Evolutionary conservation across 2,797 vertebrate genomes (phyloP).

Genomic region (Anas capensis): DNA sequence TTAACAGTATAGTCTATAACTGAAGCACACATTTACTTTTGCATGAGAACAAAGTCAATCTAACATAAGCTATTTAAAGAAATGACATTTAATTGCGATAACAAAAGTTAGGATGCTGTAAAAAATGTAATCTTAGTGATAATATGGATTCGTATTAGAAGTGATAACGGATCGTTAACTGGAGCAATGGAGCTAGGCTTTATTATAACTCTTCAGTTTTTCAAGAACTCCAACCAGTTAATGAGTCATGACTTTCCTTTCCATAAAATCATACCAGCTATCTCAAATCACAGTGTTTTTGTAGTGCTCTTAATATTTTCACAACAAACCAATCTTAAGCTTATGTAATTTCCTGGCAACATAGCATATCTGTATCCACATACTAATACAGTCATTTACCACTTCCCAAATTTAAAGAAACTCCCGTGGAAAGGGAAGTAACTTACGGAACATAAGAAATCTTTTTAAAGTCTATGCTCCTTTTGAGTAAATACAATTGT

Average conservation of each 20-base stretch:
- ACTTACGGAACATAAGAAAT: not conserved
- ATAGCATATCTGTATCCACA: not conserved
- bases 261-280: slow-evolving; percentile 37
- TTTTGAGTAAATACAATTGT: not conserved
- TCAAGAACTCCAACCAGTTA: slow-evolving; percentile 9
- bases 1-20: not conserved
- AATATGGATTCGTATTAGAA: not conserved
- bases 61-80: not conserved
- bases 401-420: slow-evolving; percentile 4
- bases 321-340: slow-evolving; percentile 12
- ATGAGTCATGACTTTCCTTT: slow-evolving; percentile 42
- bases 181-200: not conserved
- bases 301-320: slow-evolving; percentile 15
- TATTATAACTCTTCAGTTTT: not conserved
- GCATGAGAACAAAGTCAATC: not conserved
- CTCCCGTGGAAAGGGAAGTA: not conserved
- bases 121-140: not conserved
- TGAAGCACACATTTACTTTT: not conserved
- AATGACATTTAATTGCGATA: not conserved
- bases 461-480: not conserved
- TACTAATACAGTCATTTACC: slow-evolving; percentile 20
- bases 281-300: slow-evolving; percentile 50
- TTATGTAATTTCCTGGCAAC: slow-evolving; percentile 57
- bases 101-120: not conserved
- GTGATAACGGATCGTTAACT: not conserved